These are phyloP conservation scores for Octomys mimax DNA, from an alignment of 2,797 vertebrate genomes.

Conservation along the genomic window DNA sequence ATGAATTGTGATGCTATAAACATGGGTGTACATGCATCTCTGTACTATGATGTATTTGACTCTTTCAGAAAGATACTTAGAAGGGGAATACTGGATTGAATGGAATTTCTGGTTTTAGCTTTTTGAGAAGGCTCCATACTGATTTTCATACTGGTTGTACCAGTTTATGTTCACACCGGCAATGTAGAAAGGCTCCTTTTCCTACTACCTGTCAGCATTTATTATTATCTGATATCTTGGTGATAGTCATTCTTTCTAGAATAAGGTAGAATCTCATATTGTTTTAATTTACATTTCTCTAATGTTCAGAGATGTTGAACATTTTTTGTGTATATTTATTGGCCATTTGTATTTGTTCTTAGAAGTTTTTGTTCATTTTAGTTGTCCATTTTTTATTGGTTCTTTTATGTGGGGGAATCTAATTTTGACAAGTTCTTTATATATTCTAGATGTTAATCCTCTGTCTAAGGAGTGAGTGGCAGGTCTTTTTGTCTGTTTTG, in stretches of 20 bases:
- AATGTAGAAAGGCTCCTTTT: neutral
- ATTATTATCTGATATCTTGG: neutral
- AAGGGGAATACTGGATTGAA: neutral
- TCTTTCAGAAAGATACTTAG: neutral
- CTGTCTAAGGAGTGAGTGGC: neutral
- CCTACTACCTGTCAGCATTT: neutral
- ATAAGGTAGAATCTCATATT: neutral
- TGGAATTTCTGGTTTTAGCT: neutral
- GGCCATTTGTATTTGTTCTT: neutral
- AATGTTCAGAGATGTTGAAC: neutral
- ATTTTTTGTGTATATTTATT: neutral
- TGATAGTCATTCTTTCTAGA: neutral
- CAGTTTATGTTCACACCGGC: neutral
- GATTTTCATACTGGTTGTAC: neutral
- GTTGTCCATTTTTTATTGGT: neutral
- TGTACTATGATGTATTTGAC: neutral
- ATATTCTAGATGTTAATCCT: neutral
- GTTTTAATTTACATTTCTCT: neutral
- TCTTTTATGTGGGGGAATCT: neutral
- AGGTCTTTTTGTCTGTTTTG: neutral
- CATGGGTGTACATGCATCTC: neutral
- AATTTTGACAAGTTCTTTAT: neutral
- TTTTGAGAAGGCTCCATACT: neutral
- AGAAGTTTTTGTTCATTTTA: neutral
- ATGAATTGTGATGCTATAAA: neutral